Base-by-base conservation (phyloP, 2,888 invertebrate genomes). In the Selenia dentaria region DNA sequence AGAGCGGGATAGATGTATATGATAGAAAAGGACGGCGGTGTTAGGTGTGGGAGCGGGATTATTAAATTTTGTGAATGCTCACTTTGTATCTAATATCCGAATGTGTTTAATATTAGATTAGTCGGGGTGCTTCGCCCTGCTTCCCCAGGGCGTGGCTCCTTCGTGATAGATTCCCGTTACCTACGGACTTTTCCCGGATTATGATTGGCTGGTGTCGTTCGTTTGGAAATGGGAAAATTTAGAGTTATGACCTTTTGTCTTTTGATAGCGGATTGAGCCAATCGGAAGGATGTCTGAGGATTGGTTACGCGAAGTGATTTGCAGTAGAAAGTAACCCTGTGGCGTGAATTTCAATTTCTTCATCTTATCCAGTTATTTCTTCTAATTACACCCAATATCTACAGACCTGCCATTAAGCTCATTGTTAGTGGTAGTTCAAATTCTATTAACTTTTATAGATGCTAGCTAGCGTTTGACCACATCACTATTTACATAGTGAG, bases 91-190 rank as follows among this genome's bases (percentile, higher is more conserved):
- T 88, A 90, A 88, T 90, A 88, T 89, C 80, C 79, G 87, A 85
- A 87, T 85, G 88, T 85, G 84, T 87, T 90, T 87, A 90, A 89
- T 90, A 90, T 90, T 90, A 85, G 88, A 90, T 89, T 88, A 89
- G 79, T 70, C 60, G 61, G 80, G 83, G 85, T 79, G 73, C 67
- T 63, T 62, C 67, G 57, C 63, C 64, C 66, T 48, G 53, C 64
- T 70, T 70, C 79, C 73, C 71, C 54, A 52, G 75, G 83, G 83
- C 79, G 83, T 71, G 80, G 78, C 64, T 35, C 38, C 64, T 70
- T 62, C 80, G 81, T 78, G 83, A 80, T 81, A 79, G 81, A 81
- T 79, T 70, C 83, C 65, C 80, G 82, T 78, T 75, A 71, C 66
- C 55, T 66, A 65, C 55, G 51, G 54, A 52, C 34, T 69, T 75